Base-by-base conservation (phyloP, 2,888 invertebrate genomes). In the Acheta domesticus region DNA sequence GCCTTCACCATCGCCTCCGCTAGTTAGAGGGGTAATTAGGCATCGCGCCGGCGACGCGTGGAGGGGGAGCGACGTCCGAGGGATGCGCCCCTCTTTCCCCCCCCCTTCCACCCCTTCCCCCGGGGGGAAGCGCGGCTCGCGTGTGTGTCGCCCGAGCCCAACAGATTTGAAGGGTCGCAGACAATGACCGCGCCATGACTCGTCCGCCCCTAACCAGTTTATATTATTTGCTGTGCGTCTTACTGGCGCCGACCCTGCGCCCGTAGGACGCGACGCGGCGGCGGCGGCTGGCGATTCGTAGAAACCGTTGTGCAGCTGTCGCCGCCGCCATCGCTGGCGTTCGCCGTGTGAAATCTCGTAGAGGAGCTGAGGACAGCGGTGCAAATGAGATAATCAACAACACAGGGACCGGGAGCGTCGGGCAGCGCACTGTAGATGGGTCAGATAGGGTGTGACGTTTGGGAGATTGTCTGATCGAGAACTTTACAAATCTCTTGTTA, bases 121-220 rank as follows among this genome's bases (percentile, higher is more conserved):
- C 62, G 14, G 8, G 36, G 36, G 36, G 36, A 36, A 36, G 36
- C 36, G 36, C 4, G 36, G 14, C 62, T 4, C 62, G 62, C 11
- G 62, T n/a, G 62, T 62, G 62, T 62, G 62, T 62, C 62, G 62
- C 62, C 62, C 62, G 62, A 14, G 62, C 4, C 62, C 62, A 62
- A 11, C 62, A 62, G 62, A 62, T 62, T 62, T 62, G 62, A n/a
- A 62, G 62, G 62, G 62, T 62, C 62, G n/a, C 62, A 62, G 16
- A 62, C 62, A 62, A 62, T 62, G 62, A 62, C 16, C n/a, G 62
- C 62, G 62, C 62, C n/a, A 62, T 62, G 62, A 62, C 62, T 62
- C 16, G 62, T 16, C 62, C 62, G n/a, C 62, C 62, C 62, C 62
- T 62, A 62, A 62, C 62, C 62, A 62, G 62, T 62, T 62, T 62